phyloP scores from a whole-genome alignment of 2,113 vertebrate genomes.

The Pygoscelis antarcticus region DNA sequence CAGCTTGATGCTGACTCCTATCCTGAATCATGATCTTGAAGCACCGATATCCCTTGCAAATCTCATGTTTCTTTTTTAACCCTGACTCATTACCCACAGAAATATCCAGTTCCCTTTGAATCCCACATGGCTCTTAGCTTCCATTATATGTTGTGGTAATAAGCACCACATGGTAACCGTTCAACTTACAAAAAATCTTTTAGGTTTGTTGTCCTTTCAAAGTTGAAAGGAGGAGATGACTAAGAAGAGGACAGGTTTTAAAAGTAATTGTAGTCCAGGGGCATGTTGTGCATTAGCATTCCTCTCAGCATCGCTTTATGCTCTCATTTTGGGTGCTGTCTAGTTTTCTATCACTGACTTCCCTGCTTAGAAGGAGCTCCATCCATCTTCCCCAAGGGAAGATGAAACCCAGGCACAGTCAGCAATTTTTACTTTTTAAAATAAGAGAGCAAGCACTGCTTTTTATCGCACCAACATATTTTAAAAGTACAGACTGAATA shows the following conservation, averaged over 20 bases:
- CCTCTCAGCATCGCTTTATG: not conserved
- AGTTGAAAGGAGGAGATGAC: not conserved
- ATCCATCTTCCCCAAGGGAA: not conserved
- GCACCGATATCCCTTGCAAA: not conserved
- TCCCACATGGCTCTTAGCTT: not conserved
- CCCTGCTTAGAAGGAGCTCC: not conserved
- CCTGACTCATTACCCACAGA: not conserved
- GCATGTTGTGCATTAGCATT: not conserved
- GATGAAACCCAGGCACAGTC: not conserved
- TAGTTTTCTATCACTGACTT: not conserved
- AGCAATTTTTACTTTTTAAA: not conserved
- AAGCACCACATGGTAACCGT: not conserved
- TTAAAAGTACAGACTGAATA: not conserved
- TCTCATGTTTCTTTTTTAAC: not conserved
- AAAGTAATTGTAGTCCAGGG: not conserved
- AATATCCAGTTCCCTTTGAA: not conserved
- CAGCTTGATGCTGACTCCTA: not conserved
- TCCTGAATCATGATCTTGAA: not conserved
- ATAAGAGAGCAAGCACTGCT: not conserved
- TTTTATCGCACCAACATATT: not conserved
- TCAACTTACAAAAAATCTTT: not conserved
- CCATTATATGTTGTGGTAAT: not conserved
- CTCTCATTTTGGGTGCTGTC: not conserved
- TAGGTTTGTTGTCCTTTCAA: not conserved
- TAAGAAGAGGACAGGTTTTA: not conserved